A percentile compares a stretch with the other conserved stretches of the same genome.
These are phyloP conservation scores for Zoanthus solanderi DNA, from an alignment of 92 coral and sea anemone species.

Conservation along the genomic window DNA sequence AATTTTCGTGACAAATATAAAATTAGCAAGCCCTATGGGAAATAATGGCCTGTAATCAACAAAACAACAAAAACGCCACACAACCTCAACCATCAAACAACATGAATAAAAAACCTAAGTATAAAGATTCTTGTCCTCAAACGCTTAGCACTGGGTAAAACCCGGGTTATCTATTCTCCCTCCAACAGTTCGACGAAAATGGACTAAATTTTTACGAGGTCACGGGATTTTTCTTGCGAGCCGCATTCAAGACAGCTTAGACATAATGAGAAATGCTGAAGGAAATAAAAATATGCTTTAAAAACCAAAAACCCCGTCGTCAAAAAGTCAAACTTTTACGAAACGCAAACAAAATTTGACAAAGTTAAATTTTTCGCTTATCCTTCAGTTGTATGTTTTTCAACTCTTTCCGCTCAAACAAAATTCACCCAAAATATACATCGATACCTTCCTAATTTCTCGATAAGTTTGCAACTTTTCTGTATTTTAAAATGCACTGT, in stretches of 20 bases:
- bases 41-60: conserved; percentile 5
- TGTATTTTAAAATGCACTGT: not conserved
- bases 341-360: conserved; percentile 25
- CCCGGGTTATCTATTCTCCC: not conserved
- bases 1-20: conserved; percentile 8
- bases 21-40: not conserved
- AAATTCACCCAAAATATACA: not conserved
- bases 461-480: conserved; percentile 3
- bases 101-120: not conserved
- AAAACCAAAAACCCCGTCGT: conserved; percentile 56
- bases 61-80: not conserved
- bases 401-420: not conserved
- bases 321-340: conserved; percentile 43
- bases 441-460: conserved; percentile 9
- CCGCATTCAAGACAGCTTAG: not conserved
- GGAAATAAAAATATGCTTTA: not conserved
- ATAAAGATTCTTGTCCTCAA: not conserved
- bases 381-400: not conserved
- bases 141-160: not conserved
- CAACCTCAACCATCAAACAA: conserved; percentile 37
- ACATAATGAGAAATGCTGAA: not conserved
- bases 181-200: not conserved
- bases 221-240: too few species aligned
- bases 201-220: not conserved
- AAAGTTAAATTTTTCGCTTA: conserved; percentile 3